These are phyloP conservation scores for Corythoichthys haematopterus DNA, from an alignment of 2,113 vertebrate species.

Conservation along the genomic window DNA sequence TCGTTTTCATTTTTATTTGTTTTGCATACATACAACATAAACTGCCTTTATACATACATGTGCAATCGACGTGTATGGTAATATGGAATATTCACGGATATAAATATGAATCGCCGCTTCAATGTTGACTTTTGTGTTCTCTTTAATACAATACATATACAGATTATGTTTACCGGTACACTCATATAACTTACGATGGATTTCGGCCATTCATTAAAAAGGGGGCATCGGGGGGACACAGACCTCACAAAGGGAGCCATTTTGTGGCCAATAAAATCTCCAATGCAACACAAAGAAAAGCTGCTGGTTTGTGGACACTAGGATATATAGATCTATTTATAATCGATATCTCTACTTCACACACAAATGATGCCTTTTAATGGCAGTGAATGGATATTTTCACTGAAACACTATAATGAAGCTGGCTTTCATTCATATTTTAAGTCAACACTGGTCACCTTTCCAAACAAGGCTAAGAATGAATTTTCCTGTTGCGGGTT, in stretches of 20 bases:
- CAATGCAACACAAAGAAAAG: conserved; percentile 55
- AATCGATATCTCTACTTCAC: conserved; percentile 53
- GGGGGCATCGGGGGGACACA: conserved; percentile 29
- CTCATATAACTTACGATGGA: conserved; percentile 60
- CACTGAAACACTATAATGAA: conserved; percentile 17
- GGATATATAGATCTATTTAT: conserved; percentile 13
- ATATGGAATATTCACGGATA: conserved; percentile 65
- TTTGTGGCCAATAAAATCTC: conserved; percentile 65
- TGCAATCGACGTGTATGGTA: conserved; percentile 66
- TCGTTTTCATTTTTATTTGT: conserved; percentile 68
- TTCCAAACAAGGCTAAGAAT: not conserved
- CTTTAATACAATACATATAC: conserved; percentile 65
- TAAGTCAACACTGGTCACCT: not conserved
- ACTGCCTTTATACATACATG: conserved; percentile 71
- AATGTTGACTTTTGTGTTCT: conserved; percentile 42
- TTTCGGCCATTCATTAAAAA: conserved; percentile 69
- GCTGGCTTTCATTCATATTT: not conserved
- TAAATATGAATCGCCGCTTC: conserved; percentile 59
- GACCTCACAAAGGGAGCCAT: conserved; percentile 65
- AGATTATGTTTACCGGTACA: conserved; percentile 70
- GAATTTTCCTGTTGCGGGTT: not conserved
- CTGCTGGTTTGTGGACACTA: conserved; percentile 48
- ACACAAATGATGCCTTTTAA: conserved; percentile 22
- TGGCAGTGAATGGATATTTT: conserved; percentile 24
- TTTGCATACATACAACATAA: conserved; percentile 79